Evolutionary conservation across 2,113 vertebrate genomes (phyloP), one percentile per base, ranked within the genome.

Genomic region (Eonycteris spelaea): DNA sequence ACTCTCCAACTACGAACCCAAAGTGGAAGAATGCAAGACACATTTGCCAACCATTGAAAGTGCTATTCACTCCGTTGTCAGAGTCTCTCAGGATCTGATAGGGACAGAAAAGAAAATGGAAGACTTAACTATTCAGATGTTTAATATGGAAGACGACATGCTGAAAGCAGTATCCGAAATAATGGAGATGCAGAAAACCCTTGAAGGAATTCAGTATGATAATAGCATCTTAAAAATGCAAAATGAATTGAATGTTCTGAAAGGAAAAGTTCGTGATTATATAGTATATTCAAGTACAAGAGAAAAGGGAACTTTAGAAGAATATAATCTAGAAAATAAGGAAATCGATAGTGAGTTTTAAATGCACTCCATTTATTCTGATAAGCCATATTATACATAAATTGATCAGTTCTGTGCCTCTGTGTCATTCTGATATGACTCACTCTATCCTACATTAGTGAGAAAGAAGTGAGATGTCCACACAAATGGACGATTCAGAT

Each of bases 21-120:
- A 98, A 92, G 98, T 99, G 3, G 97, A 98, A 87, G 98, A 99
- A 92, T 99, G 99, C 94, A 98, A 99, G 85, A 92, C 97, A 4
- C 98, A 99, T 75, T 98, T 99, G 80, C 99, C 99, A 6, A 51
- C 95, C 57, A 99, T 99, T 40, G 99, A 99, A 97, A 98, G 98
- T 68, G 98, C 99, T 0, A 92, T 99, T 86, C 99, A 97, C 57
- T 99, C 99, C 63, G 99, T 99, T 96, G 98, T 99, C 78, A 99
- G 96, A 83, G 93, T 99, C 77, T 98, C 99, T 2, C 98, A 98
- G 19, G 99, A 99, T 14, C 97, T 99, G 91, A 98, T 98, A 6
- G 97, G 93, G 21, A 97, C 98, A 19, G 99, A 99, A 97, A 99
- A 98, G 59, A 99, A 99, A 86, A 97, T 99, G 74, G 98, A 99